Evolutionary conservation across 2,113 vertebrate genomes (phyloP), one percentile per base, ranked within the genome.

Genomic region (Microcebus griseorufus): DNA sequence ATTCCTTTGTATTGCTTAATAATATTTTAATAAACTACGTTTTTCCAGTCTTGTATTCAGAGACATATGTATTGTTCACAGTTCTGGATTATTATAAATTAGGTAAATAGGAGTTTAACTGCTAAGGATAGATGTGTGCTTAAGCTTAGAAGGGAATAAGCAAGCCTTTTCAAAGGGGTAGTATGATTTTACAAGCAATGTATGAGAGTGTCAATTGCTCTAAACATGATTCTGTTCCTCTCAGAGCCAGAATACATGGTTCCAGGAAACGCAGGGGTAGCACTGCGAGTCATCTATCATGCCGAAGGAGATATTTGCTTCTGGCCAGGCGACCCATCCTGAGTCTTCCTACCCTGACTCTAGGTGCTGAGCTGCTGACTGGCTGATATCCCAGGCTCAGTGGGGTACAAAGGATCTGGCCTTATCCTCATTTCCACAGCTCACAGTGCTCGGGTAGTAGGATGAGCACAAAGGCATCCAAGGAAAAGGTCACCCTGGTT

Each of bases 391-490:
- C 9, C 3, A 22, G 90, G 45, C 72, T 86, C 60, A 0, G 5
- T 5, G 39, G 92, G 95, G 76, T 97, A 65, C 91, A 87, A 0
- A 11, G n/a, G 0, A 32, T 13, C 13, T 11, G 60, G 76, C 94
- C 95, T 53, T 81, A 80, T 1, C 94, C 95, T 1, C 45, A 70
- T 9, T 92, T 95, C 97, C 97, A 95, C 72, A 88, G 84, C n/a
- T 96, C 94, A 0, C 97, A 97, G 72, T 90, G 80, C 70, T 97
- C 96, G 0, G 97, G 97, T 11, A 96, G 97, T 87, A 97, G 88
- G 64, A 95, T 80, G 58, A 94, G 70, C 94, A 97, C 95, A 1
- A 97, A 97, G 5, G 58, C 75, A 1, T 97, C 97, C 96, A 96
- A 94, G 87, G 95, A 72, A 32, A 98, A 97, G 90, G n/a, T 53